Evolutionary conservation across 2,113 vertebrate genomes (phyloP).

Genomic region (Vidua chalybeata): DNA sequence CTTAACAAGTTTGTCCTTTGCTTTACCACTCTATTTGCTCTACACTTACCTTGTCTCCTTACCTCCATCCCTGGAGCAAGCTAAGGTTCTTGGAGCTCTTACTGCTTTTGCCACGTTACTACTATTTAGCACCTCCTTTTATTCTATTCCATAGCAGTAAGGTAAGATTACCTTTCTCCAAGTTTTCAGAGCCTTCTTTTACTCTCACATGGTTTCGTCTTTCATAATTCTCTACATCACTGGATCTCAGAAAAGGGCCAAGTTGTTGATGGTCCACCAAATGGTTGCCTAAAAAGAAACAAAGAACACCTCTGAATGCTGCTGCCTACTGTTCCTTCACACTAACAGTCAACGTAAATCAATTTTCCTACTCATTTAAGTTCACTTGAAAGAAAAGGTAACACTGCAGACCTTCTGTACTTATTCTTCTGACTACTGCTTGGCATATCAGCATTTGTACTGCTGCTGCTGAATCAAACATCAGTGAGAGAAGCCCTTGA

Average conservation of each 20-base stretch:
- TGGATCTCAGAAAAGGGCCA: not conserved
- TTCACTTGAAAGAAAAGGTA: not conserved
- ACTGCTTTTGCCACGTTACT: not conserved
- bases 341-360: not conserved
- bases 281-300: constrained; percentile 51
- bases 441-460: not conserved
- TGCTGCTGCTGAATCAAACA: not conserved
- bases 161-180: constrained; percentile 57
- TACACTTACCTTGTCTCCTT: not conserved
- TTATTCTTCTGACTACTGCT: not conserved
- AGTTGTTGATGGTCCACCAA: constrained; percentile 49
- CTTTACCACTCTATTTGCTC: not conserved
- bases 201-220: constrained; percentile 20
- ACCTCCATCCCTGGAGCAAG: not conserved
- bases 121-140: not conserved
- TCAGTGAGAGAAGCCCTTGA: not conserved
- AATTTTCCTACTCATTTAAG: not conserved
- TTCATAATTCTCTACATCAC: constrained; percentile 51
- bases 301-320: not conserved
- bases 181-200: constrained; percentile 53
- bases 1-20: not conserved
- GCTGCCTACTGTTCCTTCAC: not conserved
- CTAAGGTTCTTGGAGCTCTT: not conserved
- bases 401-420: not conserved
- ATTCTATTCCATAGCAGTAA: not conserved